phyloP scores from a whole-genome alignment of 1,140 invertebrate species.

The Euura lappo region DNA sequence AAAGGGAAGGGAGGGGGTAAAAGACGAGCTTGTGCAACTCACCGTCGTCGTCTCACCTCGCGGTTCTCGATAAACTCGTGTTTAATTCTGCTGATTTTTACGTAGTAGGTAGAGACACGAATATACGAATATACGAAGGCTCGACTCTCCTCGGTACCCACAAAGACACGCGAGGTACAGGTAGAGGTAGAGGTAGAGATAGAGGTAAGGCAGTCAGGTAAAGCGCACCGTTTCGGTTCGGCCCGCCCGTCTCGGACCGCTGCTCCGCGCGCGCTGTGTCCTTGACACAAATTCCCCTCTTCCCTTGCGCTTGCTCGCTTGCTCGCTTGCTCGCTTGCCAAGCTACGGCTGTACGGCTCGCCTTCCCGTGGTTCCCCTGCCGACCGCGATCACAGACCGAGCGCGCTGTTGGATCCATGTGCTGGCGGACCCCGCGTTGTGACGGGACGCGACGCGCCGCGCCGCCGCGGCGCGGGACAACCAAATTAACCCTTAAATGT shows the following conservation, averaged over 20 bases:
- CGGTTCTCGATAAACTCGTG: not conserved
- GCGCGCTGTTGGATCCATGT: conserved; percentile 9
- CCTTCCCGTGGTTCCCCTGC: not conserved
- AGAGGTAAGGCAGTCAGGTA: conserved; percentile 21
- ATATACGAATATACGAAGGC: no score
- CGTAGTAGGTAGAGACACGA: no score
- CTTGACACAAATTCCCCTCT: conserved; percentile 52
- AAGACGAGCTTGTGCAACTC: conserved; percentile 5
- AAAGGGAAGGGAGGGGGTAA: not conserved
- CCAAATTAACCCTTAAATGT: no score
- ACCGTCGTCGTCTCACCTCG: not conserved
- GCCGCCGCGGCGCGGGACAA: not conserved
- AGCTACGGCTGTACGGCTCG: not conserved
- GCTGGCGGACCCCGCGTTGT: not conserved
- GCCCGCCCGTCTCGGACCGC: conserved; percentile 52
- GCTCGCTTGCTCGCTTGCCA: conserved; percentile 21
- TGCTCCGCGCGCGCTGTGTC: conserved; percentile 46
- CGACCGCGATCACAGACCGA: conserved; percentile 11
- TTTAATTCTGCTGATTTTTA: not conserved
- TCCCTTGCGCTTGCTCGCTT: conserved; percentile 17
- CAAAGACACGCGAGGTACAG: conserved; percentile 14
- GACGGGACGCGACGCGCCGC: not conserved
- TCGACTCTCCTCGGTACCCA: not conserved
- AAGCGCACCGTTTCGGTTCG: conserved; percentile 46
- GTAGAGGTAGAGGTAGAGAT: conserved; percentile 5